phyloP scores from a whole-genome alignment of 2,888 invertebrate species.

The Deroplatys truncata region DNA sequence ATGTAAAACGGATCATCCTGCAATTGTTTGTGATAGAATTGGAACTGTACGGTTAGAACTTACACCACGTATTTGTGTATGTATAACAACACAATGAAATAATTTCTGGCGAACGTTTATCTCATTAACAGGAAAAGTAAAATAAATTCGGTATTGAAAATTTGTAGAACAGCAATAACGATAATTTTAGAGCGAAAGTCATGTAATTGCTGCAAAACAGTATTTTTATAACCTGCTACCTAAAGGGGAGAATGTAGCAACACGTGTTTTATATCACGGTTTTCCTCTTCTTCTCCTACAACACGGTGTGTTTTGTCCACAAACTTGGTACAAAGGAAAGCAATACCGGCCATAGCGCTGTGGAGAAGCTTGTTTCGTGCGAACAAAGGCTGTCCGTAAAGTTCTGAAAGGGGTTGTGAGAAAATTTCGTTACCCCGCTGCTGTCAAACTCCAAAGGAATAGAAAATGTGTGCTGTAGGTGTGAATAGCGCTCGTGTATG shows the following conservation, averaged over 20 bases:
- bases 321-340: background rate
- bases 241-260: background rate
- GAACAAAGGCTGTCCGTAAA: background rate
- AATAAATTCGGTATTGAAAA: too few relatives aligned
- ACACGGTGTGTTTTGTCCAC: background rate
- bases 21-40: too few relatives aligned
- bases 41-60: too few relatives aligned
- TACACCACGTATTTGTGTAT: too few relatives aligned
- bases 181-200: too few relatives aligned
- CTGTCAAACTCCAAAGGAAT: background rate
- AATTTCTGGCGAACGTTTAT: too few relatives aligned
- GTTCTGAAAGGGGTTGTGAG: background rate
- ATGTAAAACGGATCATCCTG: too few relatives aligned
- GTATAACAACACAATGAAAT: too few relatives aligned
- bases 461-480: background rate
- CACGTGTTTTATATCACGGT: background rate
- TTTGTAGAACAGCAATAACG: too few relatives aligned
- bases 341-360: background rate
- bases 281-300: background rate
- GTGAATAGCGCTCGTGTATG: background rate
- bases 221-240: too few relatives aligned
- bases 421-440: background rate
- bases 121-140: too few relatives aligned
- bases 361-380: background rate
- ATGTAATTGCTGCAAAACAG: too few relatives aligned